phyloP scores from a whole-genome alignment of 2,113 vertebrate genomes.

The Caretta caretta region DNA sequence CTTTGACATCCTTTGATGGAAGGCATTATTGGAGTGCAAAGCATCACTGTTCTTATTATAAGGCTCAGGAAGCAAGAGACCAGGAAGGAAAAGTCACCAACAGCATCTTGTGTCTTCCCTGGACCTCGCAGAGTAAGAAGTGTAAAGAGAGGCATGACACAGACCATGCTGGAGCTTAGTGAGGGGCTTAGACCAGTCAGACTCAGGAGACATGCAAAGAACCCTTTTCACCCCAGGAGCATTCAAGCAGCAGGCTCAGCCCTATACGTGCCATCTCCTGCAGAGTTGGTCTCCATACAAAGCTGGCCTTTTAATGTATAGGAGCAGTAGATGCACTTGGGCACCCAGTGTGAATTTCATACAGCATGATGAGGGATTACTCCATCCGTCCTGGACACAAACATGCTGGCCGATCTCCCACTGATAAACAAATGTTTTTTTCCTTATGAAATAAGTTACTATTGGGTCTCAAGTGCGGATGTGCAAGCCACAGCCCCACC shows the following conservation, averaged over 20 bases:
- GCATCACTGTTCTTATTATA: neutral
- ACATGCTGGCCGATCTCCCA: neutral
- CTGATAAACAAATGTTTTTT: neutral
- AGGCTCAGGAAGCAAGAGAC: neutral
- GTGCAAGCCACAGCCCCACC: neutral
- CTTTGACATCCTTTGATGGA: neutral
- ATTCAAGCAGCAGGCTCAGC: neutral
- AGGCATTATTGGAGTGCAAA: neutral
- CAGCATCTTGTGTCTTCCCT: neutral
- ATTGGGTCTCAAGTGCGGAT: neutral
- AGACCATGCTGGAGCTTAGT: neutral
- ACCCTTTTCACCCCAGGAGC: neutral
- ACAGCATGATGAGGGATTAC: neutral
- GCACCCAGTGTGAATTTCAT: neutral
- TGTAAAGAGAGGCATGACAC: neutral
- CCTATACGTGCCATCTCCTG: neutral
- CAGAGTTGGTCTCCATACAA: neutral
- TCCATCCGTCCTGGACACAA: neutral
- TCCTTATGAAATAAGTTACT: neutral
- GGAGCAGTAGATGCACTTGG: neutral
- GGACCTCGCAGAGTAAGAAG: neutral
- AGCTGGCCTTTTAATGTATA: neutral
- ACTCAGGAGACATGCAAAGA: neutral
- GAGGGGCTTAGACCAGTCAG: neutral
- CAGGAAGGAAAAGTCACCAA: neutral